phyloP scores from a whole-genome alignment of 2,797 vertebrate genomes.

The Anomalospiza imberbis region DNA sequence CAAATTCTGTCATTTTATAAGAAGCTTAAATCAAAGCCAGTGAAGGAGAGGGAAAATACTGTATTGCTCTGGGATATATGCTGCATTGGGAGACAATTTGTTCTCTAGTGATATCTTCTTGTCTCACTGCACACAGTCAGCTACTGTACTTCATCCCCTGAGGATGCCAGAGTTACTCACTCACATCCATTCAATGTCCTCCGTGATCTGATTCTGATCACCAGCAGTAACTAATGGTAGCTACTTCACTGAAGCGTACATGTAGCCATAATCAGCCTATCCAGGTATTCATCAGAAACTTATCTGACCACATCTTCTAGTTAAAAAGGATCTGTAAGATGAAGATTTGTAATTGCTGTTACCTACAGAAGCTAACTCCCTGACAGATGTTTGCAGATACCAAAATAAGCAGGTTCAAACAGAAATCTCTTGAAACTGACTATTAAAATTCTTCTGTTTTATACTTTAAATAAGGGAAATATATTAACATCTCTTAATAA shows the following conservation, averaged over 20 bases:
- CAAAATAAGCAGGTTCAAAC: neutral
- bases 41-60: neutral
- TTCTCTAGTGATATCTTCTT: neutral
- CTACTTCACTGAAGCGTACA: neutral
- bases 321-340: neutral
- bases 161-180: neutral
- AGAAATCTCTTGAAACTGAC: neutral
- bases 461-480: neutral
- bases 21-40: neutral
- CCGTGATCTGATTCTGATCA: neutral
- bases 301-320: neutral
- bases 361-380: neutral
- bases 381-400: neutral
- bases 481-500: neutral
- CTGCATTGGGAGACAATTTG: neutral
- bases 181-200: neutral
- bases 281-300: neutral
- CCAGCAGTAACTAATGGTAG: neutral
- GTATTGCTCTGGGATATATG: neutral
- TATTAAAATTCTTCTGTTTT: neutral
- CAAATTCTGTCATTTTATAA: constrained; percentile 16
- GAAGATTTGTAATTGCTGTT: neutral
- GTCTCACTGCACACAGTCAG: neutral
- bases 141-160: neutral
- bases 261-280: neutral